A percentile compares a stretch with the other conserved stretches of the same genome.
Evolutionary conservation across 2,888 invertebrate species (phyloP).

Genomic region (Cantharis flavilabris): DNA sequence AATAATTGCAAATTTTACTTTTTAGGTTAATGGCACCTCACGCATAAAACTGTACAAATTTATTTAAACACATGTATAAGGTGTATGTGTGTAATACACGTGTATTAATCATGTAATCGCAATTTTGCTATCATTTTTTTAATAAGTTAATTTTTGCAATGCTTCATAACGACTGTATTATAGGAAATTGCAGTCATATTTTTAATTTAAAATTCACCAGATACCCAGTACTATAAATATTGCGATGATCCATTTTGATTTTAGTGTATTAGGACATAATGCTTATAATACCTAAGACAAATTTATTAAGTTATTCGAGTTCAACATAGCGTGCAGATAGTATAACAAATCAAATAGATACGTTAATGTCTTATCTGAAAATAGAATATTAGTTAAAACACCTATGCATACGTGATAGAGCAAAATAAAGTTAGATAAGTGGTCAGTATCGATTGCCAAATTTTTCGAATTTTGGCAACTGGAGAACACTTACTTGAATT

Average conservation of each 20-base stretch:
- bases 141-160: background rate
- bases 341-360: background rate
- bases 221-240: background rate
- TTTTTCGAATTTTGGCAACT: background rate
- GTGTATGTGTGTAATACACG: background rate
- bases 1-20: constrained; percentile 3
- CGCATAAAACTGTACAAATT: background rate
- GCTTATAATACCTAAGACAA: background rate
- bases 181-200: background rate
- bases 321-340: background rate
- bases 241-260: background rate
- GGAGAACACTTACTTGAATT: background rate
- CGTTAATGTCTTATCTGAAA: background rate
- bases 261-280: background rate
- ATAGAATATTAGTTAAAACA: background rate
- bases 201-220: background rate
- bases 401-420: background rate
- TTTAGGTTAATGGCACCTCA: background rate
- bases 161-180: no score
- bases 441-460: background rate
- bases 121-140: background rate
- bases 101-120: background rate
- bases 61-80: background rate
- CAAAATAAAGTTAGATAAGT: constrained; percentile 5
- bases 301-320: background rate